phyloP scores from a whole-genome alignment of 2,113 vertebrate genomes.

The Pluvialis apricaria region DNA sequence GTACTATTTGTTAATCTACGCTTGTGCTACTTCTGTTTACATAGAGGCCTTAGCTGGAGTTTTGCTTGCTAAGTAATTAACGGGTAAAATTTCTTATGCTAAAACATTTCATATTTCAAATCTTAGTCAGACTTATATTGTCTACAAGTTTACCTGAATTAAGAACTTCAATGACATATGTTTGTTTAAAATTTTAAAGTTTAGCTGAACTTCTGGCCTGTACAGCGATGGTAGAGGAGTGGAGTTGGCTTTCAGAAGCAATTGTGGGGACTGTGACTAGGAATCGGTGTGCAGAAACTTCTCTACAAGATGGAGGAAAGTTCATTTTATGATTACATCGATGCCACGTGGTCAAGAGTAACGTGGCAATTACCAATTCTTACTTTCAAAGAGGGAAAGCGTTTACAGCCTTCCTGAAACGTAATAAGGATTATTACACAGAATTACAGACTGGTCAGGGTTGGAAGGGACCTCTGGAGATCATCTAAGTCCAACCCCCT shows the following conservation, averaged over 20 bases:
- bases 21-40: not conserved
- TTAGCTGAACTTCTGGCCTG: not conserved
- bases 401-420: not conserved
- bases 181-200: not conserved
- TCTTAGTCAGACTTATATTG: not conserved
- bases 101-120: not conserved
- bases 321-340: not conserved
- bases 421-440: not conserved
- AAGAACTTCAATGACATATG: not conserved
- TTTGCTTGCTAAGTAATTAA: not conserved
- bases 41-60: not conserved
- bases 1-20: accelerated
- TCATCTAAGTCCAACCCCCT: too few species aligned
- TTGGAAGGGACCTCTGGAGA: too few species aligned
- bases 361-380: accelerated
- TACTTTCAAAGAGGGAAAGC: not conserved
- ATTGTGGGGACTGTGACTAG: not conserved
- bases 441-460: too few species aligned
- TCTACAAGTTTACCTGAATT: not conserved
- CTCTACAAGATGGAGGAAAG: not conserved
- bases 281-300: not conserved
- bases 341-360: not conserved
- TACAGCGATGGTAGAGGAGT: accelerated
- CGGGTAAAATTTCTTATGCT: not conserved
- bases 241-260: not conserved